These are phyloP conservation scores for Gallinago paraguaiae DNA, from an alignment of 2,113 vertebrate genomes.

Conservation along the genomic window DNA sequence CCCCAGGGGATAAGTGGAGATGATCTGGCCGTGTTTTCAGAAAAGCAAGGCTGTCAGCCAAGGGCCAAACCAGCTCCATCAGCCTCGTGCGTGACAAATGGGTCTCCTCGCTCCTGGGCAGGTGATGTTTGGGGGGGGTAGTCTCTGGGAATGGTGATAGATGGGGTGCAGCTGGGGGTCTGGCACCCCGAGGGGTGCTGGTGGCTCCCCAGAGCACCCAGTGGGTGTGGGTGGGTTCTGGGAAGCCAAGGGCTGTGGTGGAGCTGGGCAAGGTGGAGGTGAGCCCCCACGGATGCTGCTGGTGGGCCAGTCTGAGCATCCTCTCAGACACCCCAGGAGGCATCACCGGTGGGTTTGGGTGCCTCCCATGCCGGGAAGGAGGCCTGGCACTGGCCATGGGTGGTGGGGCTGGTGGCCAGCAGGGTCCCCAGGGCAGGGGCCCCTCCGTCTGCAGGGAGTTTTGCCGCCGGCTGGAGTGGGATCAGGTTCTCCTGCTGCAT, in stretches of 20 bases:
- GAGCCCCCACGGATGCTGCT: neutral
- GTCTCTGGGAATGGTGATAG: neutral
- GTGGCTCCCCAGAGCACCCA: neutral
- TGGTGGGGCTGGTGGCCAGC: neutral
- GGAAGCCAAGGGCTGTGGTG: neutral
- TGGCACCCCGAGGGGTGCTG: neutral
- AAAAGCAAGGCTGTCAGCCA: neutral
- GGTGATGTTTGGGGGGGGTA: fast-evolving
- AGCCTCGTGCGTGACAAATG: fast-evolving
- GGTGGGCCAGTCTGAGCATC: neutral
- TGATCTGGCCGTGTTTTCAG: neutral
- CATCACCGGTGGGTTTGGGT: neutral
- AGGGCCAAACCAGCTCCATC: neutral
- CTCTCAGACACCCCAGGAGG: no score
- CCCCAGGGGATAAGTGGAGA: fast-evolving
- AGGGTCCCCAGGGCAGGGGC: neutral
- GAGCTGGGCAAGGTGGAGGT: neutral
- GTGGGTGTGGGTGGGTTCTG: fast-evolving
- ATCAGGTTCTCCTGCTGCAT: neutral
- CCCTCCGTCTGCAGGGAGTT: neutral
- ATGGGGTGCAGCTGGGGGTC: neutral
- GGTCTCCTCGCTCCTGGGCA: neutral
- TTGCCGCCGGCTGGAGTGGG: no score
- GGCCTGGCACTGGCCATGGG: neutral
- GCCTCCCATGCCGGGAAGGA: no score